Evolutionary conservation across 2,888 invertebrate genomes (phyloP).

Genomic region (Rhyacophila evoluta): DNA sequence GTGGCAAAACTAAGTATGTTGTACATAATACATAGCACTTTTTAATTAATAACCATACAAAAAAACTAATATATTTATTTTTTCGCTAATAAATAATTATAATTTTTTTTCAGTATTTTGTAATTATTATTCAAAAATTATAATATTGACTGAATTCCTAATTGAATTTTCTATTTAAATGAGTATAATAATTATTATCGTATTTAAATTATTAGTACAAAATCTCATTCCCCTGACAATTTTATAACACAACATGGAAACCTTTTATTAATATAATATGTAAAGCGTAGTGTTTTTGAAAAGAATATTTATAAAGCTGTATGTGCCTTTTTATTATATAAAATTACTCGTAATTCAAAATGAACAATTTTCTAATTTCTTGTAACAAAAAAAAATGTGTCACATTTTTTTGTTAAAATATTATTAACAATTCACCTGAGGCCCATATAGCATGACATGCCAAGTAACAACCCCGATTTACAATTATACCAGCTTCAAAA

Average conservation of each 20-base stretch:
- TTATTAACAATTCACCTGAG: too few relatives aligned
- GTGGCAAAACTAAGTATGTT: background rate
- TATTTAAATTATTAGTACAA: background rate
- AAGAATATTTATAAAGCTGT: too few relatives aligned
- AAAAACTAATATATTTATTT: background rate
- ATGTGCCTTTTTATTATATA: too few relatives aligned
- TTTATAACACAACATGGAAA: background rate
- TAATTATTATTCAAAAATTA: background rate
- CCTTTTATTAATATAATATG: too few relatives aligned
- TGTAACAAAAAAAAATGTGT: too few relatives aligned
- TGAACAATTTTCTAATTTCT: too few relatives aligned
- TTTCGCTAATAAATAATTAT: background rate
- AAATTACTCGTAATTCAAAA: too few relatives aligned
- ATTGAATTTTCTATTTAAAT: background rate
- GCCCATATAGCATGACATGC: too few relatives aligned
- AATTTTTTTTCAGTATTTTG: background rate
- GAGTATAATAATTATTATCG: background rate
- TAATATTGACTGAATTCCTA: background rate
- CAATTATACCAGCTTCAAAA: too few relatives aligned
- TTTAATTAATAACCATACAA: slow-evolving; percentile 3
- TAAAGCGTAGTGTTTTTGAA: too few relatives aligned
- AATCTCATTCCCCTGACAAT: slow-evolving; percentile 7
- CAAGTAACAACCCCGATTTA: too few relatives aligned
- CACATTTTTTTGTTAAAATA: too few relatives aligned
- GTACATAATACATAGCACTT: slow-evolving; percentile 15